Evolutionary conservation across 2,113 vertebrate genomes (phyloP).

Genomic region (Barbus barbus): DNA sequence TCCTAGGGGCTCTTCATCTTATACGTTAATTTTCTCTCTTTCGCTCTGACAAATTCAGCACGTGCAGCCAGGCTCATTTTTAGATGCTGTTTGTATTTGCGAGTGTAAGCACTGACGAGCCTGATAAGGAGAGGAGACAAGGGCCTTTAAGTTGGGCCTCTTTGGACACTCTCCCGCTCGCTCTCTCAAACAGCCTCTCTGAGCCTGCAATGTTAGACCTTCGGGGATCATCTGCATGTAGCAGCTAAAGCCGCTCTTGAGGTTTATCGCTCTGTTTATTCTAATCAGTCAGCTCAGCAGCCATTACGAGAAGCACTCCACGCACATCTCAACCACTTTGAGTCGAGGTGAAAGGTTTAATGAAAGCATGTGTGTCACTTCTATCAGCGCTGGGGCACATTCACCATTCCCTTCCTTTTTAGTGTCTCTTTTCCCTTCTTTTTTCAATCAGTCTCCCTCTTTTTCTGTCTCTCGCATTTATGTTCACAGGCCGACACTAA

Average conservation of each 20-base stretch:
- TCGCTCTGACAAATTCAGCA: not conserved
- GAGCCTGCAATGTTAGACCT: constrained; percentile 15
- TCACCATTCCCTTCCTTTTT: constrained; percentile 18
- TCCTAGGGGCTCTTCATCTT: constrained; percentile 33
- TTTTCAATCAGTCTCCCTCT: constrained; percentile 2
- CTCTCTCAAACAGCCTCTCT: constrained; percentile 9
- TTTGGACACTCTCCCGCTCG: constrained; percentile 18
- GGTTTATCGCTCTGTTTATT: constrained; percentile 51
- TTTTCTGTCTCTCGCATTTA: constrained; percentile 27
- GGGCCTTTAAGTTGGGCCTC: constrained; percentile 16
- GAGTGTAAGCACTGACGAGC: not conserved
- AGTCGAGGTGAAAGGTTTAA: constrained; percentile 42
- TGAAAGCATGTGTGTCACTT: constrained; percentile 40
- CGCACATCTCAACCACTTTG: constrained; percentile 35
- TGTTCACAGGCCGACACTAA: not conserved
- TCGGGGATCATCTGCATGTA: constrained; percentile 37
- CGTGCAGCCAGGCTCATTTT: constrained; percentile 20
- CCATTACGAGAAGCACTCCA: constrained; percentile 39
- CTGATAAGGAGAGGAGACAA: constrained; percentile 28
- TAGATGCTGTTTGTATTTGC: constrained; percentile 38
- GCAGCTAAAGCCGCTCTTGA: constrained; percentile 46
- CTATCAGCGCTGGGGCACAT: not conserved
- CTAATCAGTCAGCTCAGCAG: constrained; percentile 46
- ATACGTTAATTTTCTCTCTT: constrained; percentile 16
- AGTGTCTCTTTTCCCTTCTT: constrained; percentile 1